These are phyloP conservation scores for Oophaga sylvatica DNA, from an alignment of 2,797 vertebrate genomes.

Conservation along the genomic window DNA sequence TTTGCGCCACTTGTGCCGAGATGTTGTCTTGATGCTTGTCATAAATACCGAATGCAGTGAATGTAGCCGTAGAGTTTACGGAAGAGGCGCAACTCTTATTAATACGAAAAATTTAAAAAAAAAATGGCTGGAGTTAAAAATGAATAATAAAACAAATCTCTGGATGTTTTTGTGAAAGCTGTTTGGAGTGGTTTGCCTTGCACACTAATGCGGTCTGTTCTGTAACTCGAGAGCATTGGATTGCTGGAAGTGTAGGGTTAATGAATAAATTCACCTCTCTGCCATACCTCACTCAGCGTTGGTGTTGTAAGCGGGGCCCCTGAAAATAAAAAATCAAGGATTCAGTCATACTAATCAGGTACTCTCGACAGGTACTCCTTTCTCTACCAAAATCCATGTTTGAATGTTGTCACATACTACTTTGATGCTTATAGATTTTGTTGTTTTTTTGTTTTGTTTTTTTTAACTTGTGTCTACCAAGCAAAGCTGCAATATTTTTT, in stretches of 20 bases:
- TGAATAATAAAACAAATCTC: slow-evolving; percentile 74
- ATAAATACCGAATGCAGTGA: slow-evolving; percentile 63
- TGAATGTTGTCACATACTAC: slow-evolving; percentile 99
- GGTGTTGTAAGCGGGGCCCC: slow-evolving; percentile 99
- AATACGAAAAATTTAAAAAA: neutral
- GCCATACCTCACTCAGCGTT: slow-evolving; percentile 99
- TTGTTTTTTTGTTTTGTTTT: slow-evolving; percentile 74
- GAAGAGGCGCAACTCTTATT: slow-evolving; percentile 68
- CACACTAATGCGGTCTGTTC: slow-evolving; percentile 92
- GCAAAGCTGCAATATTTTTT: slow-evolving; percentile 68
- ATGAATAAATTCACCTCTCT: slow-evolving; percentile 99
- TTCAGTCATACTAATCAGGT: slow-evolving; percentile 99
- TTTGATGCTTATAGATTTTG: slow-evolving; percentile 70
- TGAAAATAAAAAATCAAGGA: slow-evolving; percentile 99
- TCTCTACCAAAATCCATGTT: slow-evolving; percentile 99
- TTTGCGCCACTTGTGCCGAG: slow-evolving; percentile 51
- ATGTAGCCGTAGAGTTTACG: slow-evolving; percentile 76
- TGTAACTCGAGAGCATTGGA: slow-evolving; percentile 91
- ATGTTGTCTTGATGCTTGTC: slow-evolving; percentile 64
- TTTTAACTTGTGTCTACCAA: slow-evolving; percentile 73
- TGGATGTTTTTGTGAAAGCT: slow-evolving; percentile 85
- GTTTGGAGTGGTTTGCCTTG: slow-evolving; percentile 87
- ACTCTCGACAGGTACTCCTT: slow-evolving; percentile 99
- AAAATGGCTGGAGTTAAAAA: neutral
- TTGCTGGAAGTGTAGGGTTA: slow-evolving; percentile 98